A percentile compares a stretch with the other conserved stretches of the same genome.
Evolutionary conservation across 2,113 vertebrate species (phyloP).

Genomic region (Pantherophis guttatus): DNA sequence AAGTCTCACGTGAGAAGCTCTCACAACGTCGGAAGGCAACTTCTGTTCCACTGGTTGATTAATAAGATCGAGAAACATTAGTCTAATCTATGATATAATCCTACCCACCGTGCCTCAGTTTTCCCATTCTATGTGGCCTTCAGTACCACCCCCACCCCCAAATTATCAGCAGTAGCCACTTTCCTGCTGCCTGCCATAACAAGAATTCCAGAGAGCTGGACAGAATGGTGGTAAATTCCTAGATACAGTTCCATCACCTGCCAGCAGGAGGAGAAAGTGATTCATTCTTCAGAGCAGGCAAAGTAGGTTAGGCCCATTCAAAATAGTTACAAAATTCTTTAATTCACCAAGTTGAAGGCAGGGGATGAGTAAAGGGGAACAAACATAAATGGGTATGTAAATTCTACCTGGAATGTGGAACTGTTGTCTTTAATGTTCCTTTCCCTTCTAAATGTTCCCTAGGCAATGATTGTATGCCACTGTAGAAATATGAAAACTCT

Average conservation of each 20-base stretch:
- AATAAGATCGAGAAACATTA: not conserved
- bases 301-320: not conserved
- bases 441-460: not conserved
- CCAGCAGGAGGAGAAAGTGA: slow-evolving; percentile 8
- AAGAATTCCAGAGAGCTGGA: not conserved
- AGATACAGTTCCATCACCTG: not conserved
- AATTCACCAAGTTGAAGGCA: not conserved
- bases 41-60: too few species aligned
- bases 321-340: not conserved
- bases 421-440: not conserved
- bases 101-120: not conserved
- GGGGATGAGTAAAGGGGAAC: not conserved
- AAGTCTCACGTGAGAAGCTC: too few species aligned
- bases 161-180: not conserved
- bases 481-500: not conserved
- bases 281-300: not conserved
- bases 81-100: not conserved
- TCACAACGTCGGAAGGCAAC: too few species aligned
- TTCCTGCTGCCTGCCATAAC: not conserved
- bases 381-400: not conserved
- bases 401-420: not conserved
- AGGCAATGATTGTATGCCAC: not conserved
- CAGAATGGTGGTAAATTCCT: too few species aligned
- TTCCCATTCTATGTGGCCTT: not conserved
- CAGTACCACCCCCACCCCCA: not conserved